A percentile compares a stretch with the other conserved stretches of the same genome.
phyloP scores from a whole-genome alignment of 2,113 vertebrate species.

The Donacobius atricapilla region DNA sequence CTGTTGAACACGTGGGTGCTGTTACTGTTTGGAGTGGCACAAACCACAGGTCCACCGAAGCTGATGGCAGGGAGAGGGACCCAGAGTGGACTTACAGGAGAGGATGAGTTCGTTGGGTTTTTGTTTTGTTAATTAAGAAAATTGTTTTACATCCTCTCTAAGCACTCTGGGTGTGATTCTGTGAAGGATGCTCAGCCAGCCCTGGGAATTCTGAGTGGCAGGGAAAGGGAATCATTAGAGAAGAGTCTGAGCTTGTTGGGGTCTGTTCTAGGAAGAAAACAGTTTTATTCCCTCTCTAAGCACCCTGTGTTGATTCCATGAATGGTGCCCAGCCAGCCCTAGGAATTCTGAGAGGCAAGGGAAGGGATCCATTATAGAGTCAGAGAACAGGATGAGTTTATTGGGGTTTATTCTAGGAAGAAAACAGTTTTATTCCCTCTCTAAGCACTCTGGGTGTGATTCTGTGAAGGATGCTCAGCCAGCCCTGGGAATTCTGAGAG shows the following conservation, averaged over 20 bases:
- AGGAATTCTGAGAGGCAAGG: not conserved
- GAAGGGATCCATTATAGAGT: not conserved
- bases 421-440: not conserved
- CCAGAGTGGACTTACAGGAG: not conserved
- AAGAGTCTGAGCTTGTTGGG: not conserved
- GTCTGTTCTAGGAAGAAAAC: not conserved
- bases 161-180: not conserved
- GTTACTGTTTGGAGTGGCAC: not conserved
- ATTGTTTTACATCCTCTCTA: not conserved
- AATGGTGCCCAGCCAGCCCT: not conserved
- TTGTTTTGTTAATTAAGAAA: not conserved
- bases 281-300: not conserved
- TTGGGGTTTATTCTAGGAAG: not conserved
- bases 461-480: not conserved
- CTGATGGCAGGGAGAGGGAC: not conserved
- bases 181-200: not conserved
- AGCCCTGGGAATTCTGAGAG: not conserved
- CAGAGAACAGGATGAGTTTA: not conserved
- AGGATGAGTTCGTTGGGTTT: not conserved
- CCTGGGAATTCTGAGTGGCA: not conserved
- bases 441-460: not conserved
- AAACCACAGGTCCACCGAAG: not conserved
- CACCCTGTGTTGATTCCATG: not conserved
- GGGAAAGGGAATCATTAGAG: not conserved
- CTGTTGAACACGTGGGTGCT: not conserved